Evolutionary conservation across 23 tunicate genomes (phyloP), one percentile per base, ranked within the genome.

Genomic region (Clavelina lepadiformis): DNA sequence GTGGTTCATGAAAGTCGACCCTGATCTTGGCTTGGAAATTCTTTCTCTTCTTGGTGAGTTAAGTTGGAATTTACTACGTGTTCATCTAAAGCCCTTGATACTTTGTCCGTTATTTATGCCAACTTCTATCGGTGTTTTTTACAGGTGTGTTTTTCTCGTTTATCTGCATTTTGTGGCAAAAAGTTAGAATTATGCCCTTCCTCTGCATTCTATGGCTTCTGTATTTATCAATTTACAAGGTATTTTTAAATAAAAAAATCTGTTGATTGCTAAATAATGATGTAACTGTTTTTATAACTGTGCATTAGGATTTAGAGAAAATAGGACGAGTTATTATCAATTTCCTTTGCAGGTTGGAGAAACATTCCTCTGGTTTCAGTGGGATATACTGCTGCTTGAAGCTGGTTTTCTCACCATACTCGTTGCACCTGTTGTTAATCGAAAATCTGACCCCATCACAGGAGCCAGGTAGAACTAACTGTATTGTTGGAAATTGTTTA

Each of bases 371-470:
- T 81, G 82, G 80, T 94, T 94, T 75, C 99, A 94, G 76, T 94
- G 99, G 99, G 99, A 94, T 38, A 94, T 74, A 56, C 52, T 94
- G 71, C 49, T 94, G 60, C 62, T 86, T 11, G 99, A 94, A 80
- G 82, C 72, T 75, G 99, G 99, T 31, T 58, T 81, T 51, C 28
- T 94, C 4, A 34, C 84, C 23, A 61, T 87, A 25, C 45, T 94
- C 3, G 77, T 81, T 32, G 82, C 95, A 3, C 80, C 93, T 13
- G 2, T 28, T 3, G 19, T 57, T 3, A 66, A 11, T 44, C 49
- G 34, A 28, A 44, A 28, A 2, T 19, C 63, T 32, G 75, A 69
- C 13, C 28, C 33, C 3, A 18, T 5, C 19, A 58, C 67, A 11
- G 64, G 44, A 28, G 56, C 64, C 18, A 53, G 23, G 53, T 64